These are phyloP conservation scores for Petaurus breviceps DNA, from an alignment of 2,113 vertebrate genomes.

Conservation along the genomic window DNA sequence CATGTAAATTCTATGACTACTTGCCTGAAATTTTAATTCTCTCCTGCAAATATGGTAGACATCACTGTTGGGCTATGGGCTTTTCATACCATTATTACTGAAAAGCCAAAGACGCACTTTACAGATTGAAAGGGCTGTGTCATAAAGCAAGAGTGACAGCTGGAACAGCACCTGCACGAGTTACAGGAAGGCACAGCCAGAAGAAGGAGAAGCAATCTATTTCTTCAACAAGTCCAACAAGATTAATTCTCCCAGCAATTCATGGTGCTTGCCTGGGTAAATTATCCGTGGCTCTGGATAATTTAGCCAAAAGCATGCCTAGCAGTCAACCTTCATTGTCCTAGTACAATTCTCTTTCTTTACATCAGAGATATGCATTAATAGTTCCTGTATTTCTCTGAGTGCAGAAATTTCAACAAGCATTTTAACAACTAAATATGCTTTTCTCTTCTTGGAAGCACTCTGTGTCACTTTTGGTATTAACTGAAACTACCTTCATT, in stretches of 20 bases:
- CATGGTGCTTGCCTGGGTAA: constrained; percentile 2
- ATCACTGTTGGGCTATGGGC: constrained; percentile 18
- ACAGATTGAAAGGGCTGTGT: constrained; percentile 55
- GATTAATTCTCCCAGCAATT: constrained; percentile 40
- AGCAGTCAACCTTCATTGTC: neutral
- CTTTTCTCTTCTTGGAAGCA: constrained; percentile 25
- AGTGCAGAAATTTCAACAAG: neutral
- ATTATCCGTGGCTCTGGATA: neutral
- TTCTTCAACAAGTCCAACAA: neutral
- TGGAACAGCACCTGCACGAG: neutral
- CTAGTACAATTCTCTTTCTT: neutral
- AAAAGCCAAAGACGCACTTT: constrained; percentile 64
- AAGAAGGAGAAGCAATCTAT: neutral
- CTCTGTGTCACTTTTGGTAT: neutral
- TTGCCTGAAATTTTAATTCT: constrained; percentile 59
- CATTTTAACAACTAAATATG: neutral
- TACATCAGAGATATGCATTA: constrained; percentile 9
- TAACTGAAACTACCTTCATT: neutral
- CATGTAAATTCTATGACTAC: constrained; percentile 50
- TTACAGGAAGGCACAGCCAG: neutral
- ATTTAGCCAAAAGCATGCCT: constrained; percentile 21
- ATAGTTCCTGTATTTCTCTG: constrained; percentile 29
- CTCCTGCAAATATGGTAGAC: constrained; percentile 42
- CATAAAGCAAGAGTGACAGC: constrained; percentile 48
- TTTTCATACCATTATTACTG: constrained; percentile 59